Evolutionary conservation across 2,113 vertebrate genomes (phyloP), one percentile per base, ranked within the genome.

Genomic region (Seriola aureovittata): DNA sequence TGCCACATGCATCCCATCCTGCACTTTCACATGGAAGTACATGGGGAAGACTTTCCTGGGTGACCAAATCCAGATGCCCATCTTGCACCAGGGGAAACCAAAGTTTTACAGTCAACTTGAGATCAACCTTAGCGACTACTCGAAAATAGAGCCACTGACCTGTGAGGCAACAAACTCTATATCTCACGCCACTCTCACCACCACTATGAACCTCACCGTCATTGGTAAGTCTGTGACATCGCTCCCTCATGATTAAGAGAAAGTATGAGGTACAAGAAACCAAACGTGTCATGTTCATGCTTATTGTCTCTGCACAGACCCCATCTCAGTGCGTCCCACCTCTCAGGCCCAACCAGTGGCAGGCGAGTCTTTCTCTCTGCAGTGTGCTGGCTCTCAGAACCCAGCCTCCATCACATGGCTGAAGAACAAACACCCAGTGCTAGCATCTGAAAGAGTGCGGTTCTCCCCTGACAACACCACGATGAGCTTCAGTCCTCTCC

Each of bases 1-100:
- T 3, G 76, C 64, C 4, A 5, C 13, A 1, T 92, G 91, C 71
- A 42, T 12, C 0, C 91, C 91, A 1, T 29, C 60, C 66, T 91
- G 87, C 62, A 68, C 0, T 10, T 83, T 82, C 34, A 81, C 17
- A 17, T 92, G 91, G 89, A 48, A 25, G 23, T 64, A 85, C 66
- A 70, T 82, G 68, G 88, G 84, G 14, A 72, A 70, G 50, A 71
- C 42, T 10, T 82, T 36, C 29, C 0, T 11, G n/a, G 89, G 89
- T 0, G 58, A 87, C 55, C 21, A 67, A 23, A 14, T 80, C 16
- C 10, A 71, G 34, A 3, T 77, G 3, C 54, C 77, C 7, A 57
- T 84, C 48, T 16, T 73, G 9, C 34, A 60, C 23, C 29, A 84
- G 57, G 85, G 67, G 21, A 2, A 9, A 34, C 11, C 42, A 1